Conservation (phyloP, 1,140 invertebrate species). For the Drosophila pallidifrons region DNA sequence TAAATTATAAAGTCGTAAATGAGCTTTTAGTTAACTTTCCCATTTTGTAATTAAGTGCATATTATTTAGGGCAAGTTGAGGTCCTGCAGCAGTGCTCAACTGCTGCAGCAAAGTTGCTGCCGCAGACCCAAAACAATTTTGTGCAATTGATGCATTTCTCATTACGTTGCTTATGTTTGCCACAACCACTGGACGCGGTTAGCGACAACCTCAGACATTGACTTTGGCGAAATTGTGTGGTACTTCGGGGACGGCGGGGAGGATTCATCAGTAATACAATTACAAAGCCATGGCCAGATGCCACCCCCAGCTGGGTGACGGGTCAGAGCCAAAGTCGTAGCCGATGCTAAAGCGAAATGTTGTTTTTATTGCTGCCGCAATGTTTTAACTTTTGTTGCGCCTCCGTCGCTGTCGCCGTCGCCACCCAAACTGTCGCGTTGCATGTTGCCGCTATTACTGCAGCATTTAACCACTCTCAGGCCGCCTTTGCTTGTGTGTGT, state of each 20-base stretch:
- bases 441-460: conserved; percentile 81
- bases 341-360: conserved; percentile 64
- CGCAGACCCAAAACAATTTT: conserved; percentile 41
- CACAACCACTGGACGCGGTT: conserved; percentile 35
- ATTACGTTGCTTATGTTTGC: conserved; percentile 48
- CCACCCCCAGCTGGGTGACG: conserved; percentile 14
- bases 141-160: conserved; percentile 57
- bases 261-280: conserved; percentile 69
- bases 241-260: conserved; percentile 15
- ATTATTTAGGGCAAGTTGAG: conserved; percentile 19
- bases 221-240: conserved; percentile 74
- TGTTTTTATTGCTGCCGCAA: conserved; percentile 81
- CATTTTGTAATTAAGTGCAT: not conserved
- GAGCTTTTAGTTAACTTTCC: not conserved
- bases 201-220: conserved; percentile 69
- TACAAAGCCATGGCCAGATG: conserved; percentile 35
- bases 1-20: not conserved
- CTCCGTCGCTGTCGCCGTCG: conserved; percentile 35
- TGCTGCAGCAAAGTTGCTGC: conserved; percentile 6
- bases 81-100: conserved; percentile 8
- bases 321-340: conserved; percentile 34
- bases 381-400: conserved; percentile 76
- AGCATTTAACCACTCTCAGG: conserved; percentile 79
- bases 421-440: conserved; percentile 69
- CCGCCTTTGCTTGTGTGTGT: conserved; percentile 26